A percentile compares a stretch with the other conserved stretches of the same genome.
Evolutionary conservation across 2,888 invertebrate species (phyloP).

Genomic region (Melipona beecheii): DNA sequence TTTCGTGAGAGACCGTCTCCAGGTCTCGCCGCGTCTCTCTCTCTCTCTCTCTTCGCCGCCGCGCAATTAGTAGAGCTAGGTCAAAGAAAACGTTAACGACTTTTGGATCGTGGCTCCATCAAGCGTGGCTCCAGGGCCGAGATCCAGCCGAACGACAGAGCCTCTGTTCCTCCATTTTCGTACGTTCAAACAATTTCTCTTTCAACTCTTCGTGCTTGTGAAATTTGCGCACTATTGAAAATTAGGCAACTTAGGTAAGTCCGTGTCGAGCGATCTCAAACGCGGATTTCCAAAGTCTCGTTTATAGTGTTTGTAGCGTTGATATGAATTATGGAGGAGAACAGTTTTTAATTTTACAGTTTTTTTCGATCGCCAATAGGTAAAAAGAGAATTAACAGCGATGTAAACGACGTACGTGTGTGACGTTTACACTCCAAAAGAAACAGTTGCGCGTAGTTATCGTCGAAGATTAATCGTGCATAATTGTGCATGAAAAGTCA

Average conservation of each 20-base stretch:
- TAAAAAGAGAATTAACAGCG: too few species aligned
- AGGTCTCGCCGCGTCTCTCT: constrained; percentile 1
- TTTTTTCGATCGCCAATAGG: too few species aligned
- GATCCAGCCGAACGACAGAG: not conserved
- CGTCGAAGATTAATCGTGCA: not conserved
- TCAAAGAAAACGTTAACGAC: constrained; percentile 55
- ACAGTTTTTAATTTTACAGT: too few species aligned
- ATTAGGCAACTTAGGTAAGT: too few species aligned
- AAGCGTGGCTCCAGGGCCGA: constrained; percentile 9
- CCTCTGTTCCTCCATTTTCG: not conserved
- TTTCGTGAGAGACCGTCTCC: constrained; percentile 64
- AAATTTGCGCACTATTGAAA: too few species aligned
- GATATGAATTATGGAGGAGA: too few species aligned
- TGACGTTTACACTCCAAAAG: not conserved
- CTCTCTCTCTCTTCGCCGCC: constrained; percentile 43
- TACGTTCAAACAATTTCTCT: too few species aligned
- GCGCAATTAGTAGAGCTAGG: constrained; percentile 51
- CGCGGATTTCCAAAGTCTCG: too few species aligned
- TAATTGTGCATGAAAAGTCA: not conserved
- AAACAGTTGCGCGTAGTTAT: not conserved
- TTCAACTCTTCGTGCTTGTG: too few species aligned
- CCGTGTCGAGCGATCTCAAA: too few species aligned
- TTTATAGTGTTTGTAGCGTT: too few species aligned
- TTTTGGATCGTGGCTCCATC: constrained; percentile 33
- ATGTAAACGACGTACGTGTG: not conserved